Conservation (phyloP, 2,113 vertebrate species). For the Dromas ardeola region DNA sequence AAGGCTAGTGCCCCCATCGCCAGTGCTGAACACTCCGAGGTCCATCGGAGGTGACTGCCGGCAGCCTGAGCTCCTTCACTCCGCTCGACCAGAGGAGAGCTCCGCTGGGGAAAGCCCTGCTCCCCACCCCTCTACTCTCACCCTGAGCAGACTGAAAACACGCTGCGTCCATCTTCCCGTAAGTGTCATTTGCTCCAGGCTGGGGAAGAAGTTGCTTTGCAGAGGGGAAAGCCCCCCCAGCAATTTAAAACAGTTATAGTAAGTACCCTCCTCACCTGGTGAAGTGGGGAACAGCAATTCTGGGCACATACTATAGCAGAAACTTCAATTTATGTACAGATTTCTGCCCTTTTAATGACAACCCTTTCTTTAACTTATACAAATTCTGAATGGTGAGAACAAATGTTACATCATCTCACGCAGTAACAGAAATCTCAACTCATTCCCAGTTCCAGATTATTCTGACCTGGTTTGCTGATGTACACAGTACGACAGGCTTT, state of each 20-base stretch:
- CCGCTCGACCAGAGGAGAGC: not conserved
- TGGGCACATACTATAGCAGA: not conserved
- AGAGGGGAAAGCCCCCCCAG: not conserved
- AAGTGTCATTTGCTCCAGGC: not conserved
- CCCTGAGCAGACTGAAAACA: not conserved
- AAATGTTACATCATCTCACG: not conserved
- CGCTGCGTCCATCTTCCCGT: not conserved
- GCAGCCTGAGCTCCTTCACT: not conserved
- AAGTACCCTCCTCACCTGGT: not conserved
- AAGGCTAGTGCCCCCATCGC: not conserved
- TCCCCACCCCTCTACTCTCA: not conserved
- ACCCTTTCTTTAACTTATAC: not conserved
- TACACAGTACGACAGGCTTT: too few species aligned
- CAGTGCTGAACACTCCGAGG: not conserved
- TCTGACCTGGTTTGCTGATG: not conserved
- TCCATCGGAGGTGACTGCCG: rapidly evolving
- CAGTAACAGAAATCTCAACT: not conserved
- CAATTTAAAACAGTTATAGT: not conserved
- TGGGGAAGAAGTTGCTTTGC: not conserved
- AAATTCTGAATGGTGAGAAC: not conserved
- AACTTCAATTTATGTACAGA: not conserved
- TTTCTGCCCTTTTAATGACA: not conserved
- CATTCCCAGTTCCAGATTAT: not conserved
- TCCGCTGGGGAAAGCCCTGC: not conserved
- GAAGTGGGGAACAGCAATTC: not conserved